Percentiles rank a stretch among this genome's conserved stretches.
These are phyloP conservation scores for Arothron firmamentum DNA, from an alignment of 2,113 vertebrate species.

Conservation along the genomic window DNA sequence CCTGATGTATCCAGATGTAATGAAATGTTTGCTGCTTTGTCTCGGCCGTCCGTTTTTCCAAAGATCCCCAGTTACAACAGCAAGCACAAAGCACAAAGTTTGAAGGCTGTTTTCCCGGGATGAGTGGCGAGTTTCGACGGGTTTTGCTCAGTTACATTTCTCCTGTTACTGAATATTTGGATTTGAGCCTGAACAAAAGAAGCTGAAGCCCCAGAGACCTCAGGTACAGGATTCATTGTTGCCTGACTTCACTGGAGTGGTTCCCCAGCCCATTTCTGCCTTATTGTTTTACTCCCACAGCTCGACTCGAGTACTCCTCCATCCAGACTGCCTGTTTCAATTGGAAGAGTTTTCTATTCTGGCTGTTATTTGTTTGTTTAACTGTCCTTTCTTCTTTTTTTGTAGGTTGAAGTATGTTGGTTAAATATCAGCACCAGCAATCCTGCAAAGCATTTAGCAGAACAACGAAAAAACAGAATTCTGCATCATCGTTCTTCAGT, in stretches of 20 bases:
- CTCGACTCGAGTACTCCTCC: neutral
- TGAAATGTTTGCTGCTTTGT: too few relatives aligned
- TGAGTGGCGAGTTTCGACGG: neutral
- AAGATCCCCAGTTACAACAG: too few relatives aligned
- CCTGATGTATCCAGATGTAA: too few relatives aligned
- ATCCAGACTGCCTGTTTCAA: neutral
- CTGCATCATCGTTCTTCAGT: too few relatives aligned
- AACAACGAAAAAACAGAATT: too few relatives aligned
- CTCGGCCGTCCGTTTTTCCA: too few relatives aligned
- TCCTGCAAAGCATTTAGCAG: too few relatives aligned
- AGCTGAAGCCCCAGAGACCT: neutral
- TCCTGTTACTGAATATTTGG: neutral
- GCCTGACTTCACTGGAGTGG: neutral
- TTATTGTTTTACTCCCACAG: neutral
- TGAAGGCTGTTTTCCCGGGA: neutral
- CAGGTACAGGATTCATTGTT: neutral
- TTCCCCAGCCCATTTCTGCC: neutral
- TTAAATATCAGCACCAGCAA: too few relatives aligned
- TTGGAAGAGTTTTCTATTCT: neutral
- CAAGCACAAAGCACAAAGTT: neutral
- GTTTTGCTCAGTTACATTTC: too few relatives aligned
- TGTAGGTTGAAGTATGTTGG: too few relatives aligned
- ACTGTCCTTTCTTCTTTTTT: neutral
- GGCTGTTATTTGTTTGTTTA: neutral
- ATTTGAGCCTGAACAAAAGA: neutral